Evolutionary conservation across 2,797 vertebrate species (phyloP).

Genomic region (Takifugu ocellatus): DNA sequence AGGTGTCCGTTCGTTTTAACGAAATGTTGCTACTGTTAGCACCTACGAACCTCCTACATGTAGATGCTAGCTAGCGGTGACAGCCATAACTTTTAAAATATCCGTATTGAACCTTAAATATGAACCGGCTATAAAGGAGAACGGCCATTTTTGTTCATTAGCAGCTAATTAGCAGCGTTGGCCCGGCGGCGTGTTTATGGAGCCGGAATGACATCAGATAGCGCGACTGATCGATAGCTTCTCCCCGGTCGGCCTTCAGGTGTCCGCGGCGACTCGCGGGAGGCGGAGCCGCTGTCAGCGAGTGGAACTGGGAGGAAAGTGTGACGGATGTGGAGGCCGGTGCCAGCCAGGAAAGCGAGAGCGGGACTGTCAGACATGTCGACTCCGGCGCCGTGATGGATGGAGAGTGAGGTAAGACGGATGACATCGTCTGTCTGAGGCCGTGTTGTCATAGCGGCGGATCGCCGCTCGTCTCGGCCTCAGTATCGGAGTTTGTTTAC

Average conservation of each 20-base stretch:
- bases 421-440: constrained; percentile 77
- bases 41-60: no score
- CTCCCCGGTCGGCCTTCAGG: constrained; percentile 58
- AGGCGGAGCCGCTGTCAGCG: constrained; percentile 31
- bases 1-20: no score
- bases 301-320: constrained; percentile 60
- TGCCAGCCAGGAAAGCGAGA: constrained; percentile 73
- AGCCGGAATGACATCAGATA: constrained; percentile 63
- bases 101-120: no score
- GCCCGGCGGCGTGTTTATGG: constrained; percentile 33
- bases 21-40: no score
- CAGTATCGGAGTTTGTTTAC: constrained; percentile 81
- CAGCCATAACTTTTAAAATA: no score
- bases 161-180: no score
- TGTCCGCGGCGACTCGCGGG: constrained; percentile 37
- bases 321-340: constrained; percentile 66
- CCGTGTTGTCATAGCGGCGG: constrained; percentile 71
- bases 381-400: constrained; percentile 81
- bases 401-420: constrained; percentile 79
- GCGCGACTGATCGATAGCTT: constrained; percentile 62
- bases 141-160: no score
- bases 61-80: neutral
- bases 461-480: constrained; percentile 71
- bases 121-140: no score
- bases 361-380: constrained; percentile 78